Conservation (phyloP, 35 echinoderm and acorn worm species). For the Eucidaris tribuloides region DNA sequence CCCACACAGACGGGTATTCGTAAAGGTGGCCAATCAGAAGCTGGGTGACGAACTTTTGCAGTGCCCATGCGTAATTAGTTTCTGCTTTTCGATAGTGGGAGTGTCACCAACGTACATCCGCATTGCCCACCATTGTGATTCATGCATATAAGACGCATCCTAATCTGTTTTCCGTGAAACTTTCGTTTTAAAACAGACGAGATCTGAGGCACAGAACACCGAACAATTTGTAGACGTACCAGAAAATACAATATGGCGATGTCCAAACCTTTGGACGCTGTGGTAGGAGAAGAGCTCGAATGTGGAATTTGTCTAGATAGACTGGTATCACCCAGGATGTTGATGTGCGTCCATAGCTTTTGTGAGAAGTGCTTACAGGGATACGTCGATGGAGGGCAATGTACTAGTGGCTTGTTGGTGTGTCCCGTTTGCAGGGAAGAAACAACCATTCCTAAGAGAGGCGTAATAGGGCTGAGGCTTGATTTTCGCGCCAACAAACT, state of each 20-base stretch:
- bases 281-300: slow-evolving; percentile 4
- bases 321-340: not conserved
- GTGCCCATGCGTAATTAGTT: no score
- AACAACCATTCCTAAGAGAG: not conserved
- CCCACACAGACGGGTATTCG: no score
- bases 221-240: no score
- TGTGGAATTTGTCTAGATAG: slow-evolving; percentile 11
- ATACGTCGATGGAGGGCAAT: not conserved
- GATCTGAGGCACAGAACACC: no score
- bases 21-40: no score
- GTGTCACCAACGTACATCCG: no score
- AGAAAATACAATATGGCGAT: not conserved
- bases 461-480: not conserved
- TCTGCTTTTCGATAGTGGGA: no score
- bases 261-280: not conserved
- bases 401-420: not conserved
- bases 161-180: no score
- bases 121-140: no score
- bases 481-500: slow-evolving; percentile 26
- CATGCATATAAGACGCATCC: no score
- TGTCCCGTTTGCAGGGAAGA: not conserved
- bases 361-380: not conserved
- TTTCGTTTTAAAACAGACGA: no score
- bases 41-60: no score
- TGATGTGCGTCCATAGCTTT: slow-evolving; percentile 11